Evolutionary conservation across 2,888 invertebrate genomes (phyloP).

Genomic region (Isoperla grammatica): DNA sequence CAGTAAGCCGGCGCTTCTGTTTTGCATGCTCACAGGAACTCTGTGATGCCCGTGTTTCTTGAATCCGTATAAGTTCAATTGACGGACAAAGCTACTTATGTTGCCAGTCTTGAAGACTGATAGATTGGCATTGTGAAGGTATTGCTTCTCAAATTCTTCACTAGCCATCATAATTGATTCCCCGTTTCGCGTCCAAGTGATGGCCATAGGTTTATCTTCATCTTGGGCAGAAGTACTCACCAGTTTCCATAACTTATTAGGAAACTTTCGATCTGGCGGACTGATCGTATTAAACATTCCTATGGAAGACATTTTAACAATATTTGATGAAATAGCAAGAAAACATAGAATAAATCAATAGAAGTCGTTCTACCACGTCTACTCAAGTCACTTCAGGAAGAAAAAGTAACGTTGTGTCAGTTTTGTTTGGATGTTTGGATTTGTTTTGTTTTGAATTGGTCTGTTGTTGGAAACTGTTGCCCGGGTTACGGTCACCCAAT

Average conservation of each 20-base stretch:
- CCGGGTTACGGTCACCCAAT: too few relatives aligned
- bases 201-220: background rate
- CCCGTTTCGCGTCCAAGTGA: background rate
- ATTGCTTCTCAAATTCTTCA: background rate
- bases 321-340: background rate
- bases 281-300: too few relatives aligned
- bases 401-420: background rate
- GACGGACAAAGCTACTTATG: background rate
- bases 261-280: background rate
- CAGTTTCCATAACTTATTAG: constrained; percentile 2
- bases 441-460: background rate
- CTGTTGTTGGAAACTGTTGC: too few relatives aligned
- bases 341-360: background rate
- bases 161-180: background rate
- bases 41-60: background rate
- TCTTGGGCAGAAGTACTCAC: background rate
- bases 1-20: too few relatives aligned
- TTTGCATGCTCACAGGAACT: too few relatives aligned
- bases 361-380: background rate
- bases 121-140: background rate
- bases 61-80: constrained; percentile 3
- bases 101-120: background rate
- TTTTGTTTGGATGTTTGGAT: background rate
- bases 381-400: background rate
- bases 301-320: background rate